Base-by-base conservation (phyloP, 1,140 invertebrate species). In the Pseudomyrmex concolor region DNA sequence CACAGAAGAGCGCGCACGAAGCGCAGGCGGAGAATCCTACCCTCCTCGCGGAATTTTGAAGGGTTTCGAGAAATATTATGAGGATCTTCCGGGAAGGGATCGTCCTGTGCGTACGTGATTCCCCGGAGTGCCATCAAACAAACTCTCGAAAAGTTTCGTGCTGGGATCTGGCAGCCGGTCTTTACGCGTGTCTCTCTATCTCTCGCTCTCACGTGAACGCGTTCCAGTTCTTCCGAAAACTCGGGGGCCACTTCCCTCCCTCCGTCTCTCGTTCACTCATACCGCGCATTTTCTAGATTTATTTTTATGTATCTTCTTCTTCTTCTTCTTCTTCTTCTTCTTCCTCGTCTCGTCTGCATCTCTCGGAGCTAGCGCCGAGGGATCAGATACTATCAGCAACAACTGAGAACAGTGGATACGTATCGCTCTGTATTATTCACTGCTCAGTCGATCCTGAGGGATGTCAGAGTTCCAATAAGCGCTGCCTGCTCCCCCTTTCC, bases 81-180 rank as follows among this genome's bases (percentile, higher is more conserved):
- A 87, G 83, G 84, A 88, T 85, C 66, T 62, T 22, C 66, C 43
- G 34, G 48, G 34, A 34, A 43, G 48, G 43, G n/a, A 55, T 55
- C 67, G 48, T 74, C 55, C 73, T 66, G 60, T 48, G 85, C 76
- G 84, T 57, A 63, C 71, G 83, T 86, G 84, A 80, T 80, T 83
- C 86, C 84, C 84, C 10, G 22, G 84, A 87, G 87, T 83, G 83
- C 86, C 86, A 82, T 88, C 68, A 63, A 55, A 57, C 50, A 62
- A 83, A 63, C 84, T 85, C 84, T 88, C 77, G 86, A 85, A 88
- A 86, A 87, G 45, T 87, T 88, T 87, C 71, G 17, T 43, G 83
- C 72, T 55, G 45, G 60, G 74, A 84, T 84, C 51, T 59, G 76
- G 43, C 71, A 17, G 50, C 25, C 81, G 72, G 60, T 57, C 84